A percentile compares a stretch with the other conserved stretches of the same genome.
phyloP scores from a whole-genome alignment of 2,113 vertebrate species.

The Cyanoderma ruficeps region DNA sequence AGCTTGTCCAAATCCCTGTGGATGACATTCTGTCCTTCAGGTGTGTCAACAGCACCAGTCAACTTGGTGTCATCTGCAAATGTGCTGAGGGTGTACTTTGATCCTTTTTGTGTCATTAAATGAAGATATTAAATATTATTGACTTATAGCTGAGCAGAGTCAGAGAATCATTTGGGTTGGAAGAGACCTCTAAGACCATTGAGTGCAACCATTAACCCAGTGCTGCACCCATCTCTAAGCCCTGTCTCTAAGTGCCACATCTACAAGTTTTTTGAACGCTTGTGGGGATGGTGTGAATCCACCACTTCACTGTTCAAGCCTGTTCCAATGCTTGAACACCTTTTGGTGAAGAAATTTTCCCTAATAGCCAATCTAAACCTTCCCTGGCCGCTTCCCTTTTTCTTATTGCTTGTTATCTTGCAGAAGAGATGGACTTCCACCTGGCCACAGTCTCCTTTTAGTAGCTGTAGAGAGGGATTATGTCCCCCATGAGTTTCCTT shows the following conservation, averaged over 20 bases:
- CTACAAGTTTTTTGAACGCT: neutral
- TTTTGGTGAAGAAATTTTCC: neutral
- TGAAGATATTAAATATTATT: neutral
- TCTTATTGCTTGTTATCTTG: neutral
- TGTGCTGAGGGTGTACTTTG: neutral
- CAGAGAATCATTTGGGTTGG: neutral
- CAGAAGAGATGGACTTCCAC: accelerated
- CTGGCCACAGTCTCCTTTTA: neutral
- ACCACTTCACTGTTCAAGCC: neutral
- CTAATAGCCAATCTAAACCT: neutral
- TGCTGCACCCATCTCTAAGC: neutral
- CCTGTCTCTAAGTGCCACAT: neutral
- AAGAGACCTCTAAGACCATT: neutral
- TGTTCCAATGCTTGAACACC: neutral
- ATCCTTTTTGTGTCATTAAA: neutral
- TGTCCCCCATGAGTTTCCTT: neutral
- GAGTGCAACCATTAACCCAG: neutral
- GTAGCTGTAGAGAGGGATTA: neutral
- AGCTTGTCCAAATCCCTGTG: neutral
- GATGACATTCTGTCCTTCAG: neutral
- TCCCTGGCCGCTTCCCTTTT: neutral
- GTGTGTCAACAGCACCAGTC: neutral
- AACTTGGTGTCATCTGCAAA: neutral
- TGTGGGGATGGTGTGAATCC: neutral
- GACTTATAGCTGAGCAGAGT: neutral